Evolutionary conservation across 1,140 invertebrate genomes (phyloP), one percentile per base, ranked within the genome.

Genomic region (Drosophila trapezifrons): DNA sequence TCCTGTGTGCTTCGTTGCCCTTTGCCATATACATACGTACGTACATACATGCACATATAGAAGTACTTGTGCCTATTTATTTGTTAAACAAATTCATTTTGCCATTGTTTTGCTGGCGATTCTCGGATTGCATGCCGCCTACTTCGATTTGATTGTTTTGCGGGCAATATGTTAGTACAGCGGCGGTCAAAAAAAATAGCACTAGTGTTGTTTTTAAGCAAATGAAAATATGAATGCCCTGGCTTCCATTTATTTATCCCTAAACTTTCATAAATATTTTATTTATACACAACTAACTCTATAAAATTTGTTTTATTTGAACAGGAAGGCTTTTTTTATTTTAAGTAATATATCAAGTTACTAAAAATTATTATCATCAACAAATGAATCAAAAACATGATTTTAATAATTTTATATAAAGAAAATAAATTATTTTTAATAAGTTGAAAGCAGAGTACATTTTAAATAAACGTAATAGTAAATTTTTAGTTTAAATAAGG

Each of bases 61-160:
- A 20, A 56, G 64, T 35, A 57, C 67, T 57, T 70, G 74, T 57
- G 79, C 69, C 67, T 83, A 75, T 79, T 84, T 83, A 79, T 83
- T 83, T 70, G 80, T 71, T 83, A 79, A 82, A 82, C 80, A 83
- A 83, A 82, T 82, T 83, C 60, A 76, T 75, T 70, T 70, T 58
- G 60, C 37, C 56, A 76, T 54, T 52, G 29, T 47, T 80, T 52
- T 37, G 51, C 17, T 70, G 49, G 25, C 62, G 60, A 46, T 49
- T 67, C 64, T 51, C 9, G 45, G 71, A 79, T 86, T 82, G 83
- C 83, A 87, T 86, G 83, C 70, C 62, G 35, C 35, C 54, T 65
- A 20, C 56, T 75, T 80, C 47, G 17, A 69, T 80, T 86, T 85
- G 82, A 81, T 81, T 86, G 78, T 85, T 85, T 85, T 86, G 64